These are phyloP conservation scores for Rhamphomyia laevipes DNA, from an alignment of 2,888 invertebrate genomes.

Conservation along the genomic window DNA sequence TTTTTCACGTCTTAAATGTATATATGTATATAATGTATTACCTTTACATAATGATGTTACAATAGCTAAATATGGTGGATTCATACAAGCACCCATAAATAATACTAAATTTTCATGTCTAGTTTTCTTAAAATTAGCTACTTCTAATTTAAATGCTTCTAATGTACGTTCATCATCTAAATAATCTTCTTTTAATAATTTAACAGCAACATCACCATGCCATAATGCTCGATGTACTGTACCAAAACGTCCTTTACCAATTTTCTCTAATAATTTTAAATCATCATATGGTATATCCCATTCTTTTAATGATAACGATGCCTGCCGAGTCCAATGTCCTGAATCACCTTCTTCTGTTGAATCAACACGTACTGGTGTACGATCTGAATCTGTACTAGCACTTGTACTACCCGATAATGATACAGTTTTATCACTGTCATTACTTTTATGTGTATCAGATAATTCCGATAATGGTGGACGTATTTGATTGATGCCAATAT, in stretches of 20 bases:
- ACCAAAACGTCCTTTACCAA: slow-evolving; percentile 88
- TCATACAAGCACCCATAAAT: slow-evolving; percentile 99
- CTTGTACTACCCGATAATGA: slow-evolving; percentile 53
- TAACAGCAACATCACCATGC: slow-evolving; percentile 98
- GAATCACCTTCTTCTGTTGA: slow-evolving; percentile 67
- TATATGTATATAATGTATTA: slow-evolving; percentile 84
- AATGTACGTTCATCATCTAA: slow-evolving; percentile 78
- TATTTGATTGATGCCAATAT: slow-evolving; percentile 14
- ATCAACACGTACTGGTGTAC: slow-evolving; percentile 66
- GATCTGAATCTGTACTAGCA: slow-evolving; percentile 73
- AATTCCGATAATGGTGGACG: slow-evolving; percentile 31
- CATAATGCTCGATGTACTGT: slow-evolving; percentile 90
- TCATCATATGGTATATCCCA: slow-evolving; percentile 99
- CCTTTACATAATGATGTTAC: slow-evolving; percentile 96
- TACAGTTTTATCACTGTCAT: slow-evolving; percentile 58
- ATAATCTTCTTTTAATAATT: slow-evolving; percentile 85
- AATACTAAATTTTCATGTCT: slow-evolving; percentile 96
- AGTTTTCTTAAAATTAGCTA: slow-evolving; percentile 92
- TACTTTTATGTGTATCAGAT: slow-evolving; percentile 45
- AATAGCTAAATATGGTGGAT: slow-evolving; percentile 90
- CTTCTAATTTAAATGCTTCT: slow-evolving; percentile 91
- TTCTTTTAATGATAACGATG: slow-evolving; percentile 80
- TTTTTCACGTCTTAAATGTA: slow-evolving; percentile 84
- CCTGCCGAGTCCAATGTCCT: slow-evolving; percentile 63
- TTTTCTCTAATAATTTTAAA: slow-evolving; percentile 70